These are phyloP conservation scores for Clamator glandarius DNA, from an alignment of 2,797 vertebrate species.

Conservation along the genomic window DNA sequence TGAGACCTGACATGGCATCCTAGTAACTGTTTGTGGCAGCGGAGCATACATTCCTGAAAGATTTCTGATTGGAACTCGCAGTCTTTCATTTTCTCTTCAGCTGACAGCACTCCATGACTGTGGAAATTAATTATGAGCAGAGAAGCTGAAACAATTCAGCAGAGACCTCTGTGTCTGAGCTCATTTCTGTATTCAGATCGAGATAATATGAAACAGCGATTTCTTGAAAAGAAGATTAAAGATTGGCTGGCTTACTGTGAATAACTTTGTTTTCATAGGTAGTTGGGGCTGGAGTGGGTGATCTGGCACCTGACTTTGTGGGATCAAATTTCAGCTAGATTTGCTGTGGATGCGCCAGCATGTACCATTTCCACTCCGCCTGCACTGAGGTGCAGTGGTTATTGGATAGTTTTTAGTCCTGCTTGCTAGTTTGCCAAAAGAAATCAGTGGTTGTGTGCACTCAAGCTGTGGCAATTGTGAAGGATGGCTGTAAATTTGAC, in stretches of 20 bases:
- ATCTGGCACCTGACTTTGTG: neutral
- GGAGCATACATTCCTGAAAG: neutral
- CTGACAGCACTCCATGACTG: slow-evolving; percentile 22
- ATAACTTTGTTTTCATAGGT: neutral
- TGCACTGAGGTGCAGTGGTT: neutral
- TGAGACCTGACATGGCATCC: neutral
- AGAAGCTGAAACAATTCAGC: slow-evolving; percentile 12
- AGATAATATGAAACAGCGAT: neutral
- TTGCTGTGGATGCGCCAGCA: neutral
- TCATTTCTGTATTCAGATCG: neutral
- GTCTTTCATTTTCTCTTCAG: slow-evolving; percentile 40
- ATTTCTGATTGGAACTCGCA: slow-evolving; percentile 23
- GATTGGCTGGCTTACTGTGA: neutral
- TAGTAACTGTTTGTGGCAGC: neutral
- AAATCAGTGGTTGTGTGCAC: neutral
- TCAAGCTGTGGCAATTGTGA: neutral
- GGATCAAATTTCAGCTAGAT: neutral
- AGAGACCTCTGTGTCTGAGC: neutral
- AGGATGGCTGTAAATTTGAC: neutral
- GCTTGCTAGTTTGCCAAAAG: neutral
- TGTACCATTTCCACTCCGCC: neutral
- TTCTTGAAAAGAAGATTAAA: neutral
- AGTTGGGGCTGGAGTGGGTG: neutral
- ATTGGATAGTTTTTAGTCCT: neutral
- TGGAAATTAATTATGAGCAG: slow-evolving; percentile 27